Evolutionary conservation across 2,113 vertebrate genomes (phyloP), one percentile per base, ranked within the genome.

Genomic region (Sorex araneus): DNA sequence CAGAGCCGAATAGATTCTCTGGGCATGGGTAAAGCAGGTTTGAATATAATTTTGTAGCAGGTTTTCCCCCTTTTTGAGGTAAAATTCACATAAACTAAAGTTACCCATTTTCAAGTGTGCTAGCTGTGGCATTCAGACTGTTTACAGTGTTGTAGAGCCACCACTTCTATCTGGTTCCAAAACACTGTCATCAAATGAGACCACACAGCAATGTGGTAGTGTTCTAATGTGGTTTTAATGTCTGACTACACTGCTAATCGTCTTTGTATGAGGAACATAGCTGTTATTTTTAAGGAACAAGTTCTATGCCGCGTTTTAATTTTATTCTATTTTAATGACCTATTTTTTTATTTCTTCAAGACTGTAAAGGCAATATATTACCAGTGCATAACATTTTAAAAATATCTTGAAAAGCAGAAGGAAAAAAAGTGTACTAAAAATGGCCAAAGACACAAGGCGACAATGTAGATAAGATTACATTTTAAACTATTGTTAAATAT

Each of bases 161-260:
- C 27, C 8, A 13, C 45, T 28, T 76, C 36, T 43, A 45, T 71
- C 7, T 34, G 45, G 11, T 54, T 89, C 28, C 8, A 36, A 89
- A 76, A 82, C 25, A 67, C 60, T 84, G 47, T 73, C 28, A 63
- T 81, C 45, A 81, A 77, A 73, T 73, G 57, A 87, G 88, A 84
- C 3, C 8, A 7, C 5, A 21, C 9, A 87, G 21, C 43, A 77
- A 73, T 47, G 57, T 32, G 32, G 9, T 43, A 57, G 81, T 88
- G 30, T 64, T 30, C 7, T 43, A 57, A 87, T 84, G 30, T 54
- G 32, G 2, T 60, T 70, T 57, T 34, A 70, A 85, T 70, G 28
- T 13, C 47, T 85, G 63, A 63, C 18, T 67, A 19, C 4, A 30
- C 9, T 23, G 8, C 69, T 84, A 80, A 84, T 67, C 7, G 11